phyloP scores from a whole-genome alignment of 1,140 invertebrate species.

The Lasaia peninsularis region DNA sequence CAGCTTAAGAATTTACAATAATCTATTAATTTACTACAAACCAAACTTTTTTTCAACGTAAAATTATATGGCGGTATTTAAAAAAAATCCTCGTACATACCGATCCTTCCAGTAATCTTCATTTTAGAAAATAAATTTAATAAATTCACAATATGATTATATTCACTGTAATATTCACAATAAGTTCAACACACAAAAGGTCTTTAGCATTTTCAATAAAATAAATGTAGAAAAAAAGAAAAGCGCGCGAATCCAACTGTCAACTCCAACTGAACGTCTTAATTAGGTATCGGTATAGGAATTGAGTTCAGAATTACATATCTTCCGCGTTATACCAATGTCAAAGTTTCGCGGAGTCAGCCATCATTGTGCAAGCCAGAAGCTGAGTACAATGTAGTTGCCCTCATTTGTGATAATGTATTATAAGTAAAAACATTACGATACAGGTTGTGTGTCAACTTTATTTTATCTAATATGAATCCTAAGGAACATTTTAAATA shows the following conservation, averaged over 20 bases:
- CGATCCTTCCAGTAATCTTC: conserved; percentile 28
- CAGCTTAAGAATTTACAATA: no score
- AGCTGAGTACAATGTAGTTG: conserved; percentile 26
- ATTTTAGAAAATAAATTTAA: conserved; percentile 17
- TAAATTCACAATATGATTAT: no score
- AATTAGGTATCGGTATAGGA: conserved; percentile 31
- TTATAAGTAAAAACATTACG: conserved; percentile 33
- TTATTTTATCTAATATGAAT: background rate
- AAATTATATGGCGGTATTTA: no score
- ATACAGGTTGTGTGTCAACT: conserved; percentile 9
- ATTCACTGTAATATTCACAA: conserved; percentile 6
- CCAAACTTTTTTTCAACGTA: no score
- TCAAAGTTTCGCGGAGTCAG: conserved; percentile 44
- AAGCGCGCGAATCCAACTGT: conserved; percentile 42
- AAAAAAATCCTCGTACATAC: conserved; percentile 15
- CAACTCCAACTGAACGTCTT: conserved; percentile 30
- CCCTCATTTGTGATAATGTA: conserved; percentile 27
- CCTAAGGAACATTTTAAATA: background rate
- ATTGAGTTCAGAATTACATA: conserved; percentile 38
- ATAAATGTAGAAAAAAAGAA: conserved; percentile 25
- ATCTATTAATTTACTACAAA: no score
- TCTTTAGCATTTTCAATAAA: conserved; percentile 20
- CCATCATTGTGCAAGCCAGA: conserved; percentile 23
- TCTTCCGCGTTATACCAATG: conserved; percentile 51
- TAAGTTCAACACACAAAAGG: conserved; percentile 14